These are phyloP conservation scores for Probaryconus sp. DNA, from an alignment of 1,140 invertebrate genomes.

Conservation along the genomic window DNA sequence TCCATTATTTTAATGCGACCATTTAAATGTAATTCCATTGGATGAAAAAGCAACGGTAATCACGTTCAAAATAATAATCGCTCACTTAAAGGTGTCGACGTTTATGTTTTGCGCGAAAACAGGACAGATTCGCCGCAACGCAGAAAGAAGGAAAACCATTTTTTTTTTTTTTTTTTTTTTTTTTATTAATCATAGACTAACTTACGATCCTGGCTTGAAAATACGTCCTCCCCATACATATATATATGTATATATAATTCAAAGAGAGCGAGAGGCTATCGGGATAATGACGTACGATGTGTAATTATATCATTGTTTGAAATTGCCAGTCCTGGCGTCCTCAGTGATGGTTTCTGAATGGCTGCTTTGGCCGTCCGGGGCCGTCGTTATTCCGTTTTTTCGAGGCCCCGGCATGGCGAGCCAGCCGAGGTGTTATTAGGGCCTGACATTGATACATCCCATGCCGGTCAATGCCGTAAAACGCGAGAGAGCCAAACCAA, in stretches of 20 bases:
- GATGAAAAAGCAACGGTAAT: slow-evolving; percentile 32
- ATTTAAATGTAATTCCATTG: slow-evolving; percentile 38
- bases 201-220: slow-evolving; percentile 33
- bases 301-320: slow-evolving; percentile 77
- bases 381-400: slow-evolving; percentile 58
- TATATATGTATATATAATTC: too few relatives aligned
- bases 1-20: slow-evolving; percentile 34
- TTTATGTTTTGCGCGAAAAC: slow-evolving; percentile 28
- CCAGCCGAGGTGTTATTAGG: slow-evolving; percentile 72
- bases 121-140: slow-evolving; percentile 6
- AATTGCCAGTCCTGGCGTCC: slow-evolving; percentile 66
- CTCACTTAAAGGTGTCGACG: slow-evolving; percentile 39
- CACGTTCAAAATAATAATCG: slow-evolving; percentile 34
- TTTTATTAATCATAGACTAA: neutral
- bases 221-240: slow-evolving; percentile 60
- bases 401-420: slow-evolving; percentile 44
- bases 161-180: slow-evolving; percentile 17
- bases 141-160: slow-evolving; percentile 14
- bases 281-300: slow-evolving; percentile 70
- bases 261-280: slow-evolving; percentile 69
- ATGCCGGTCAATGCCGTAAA: slow-evolving; percentile 38
- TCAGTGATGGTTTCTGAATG: slow-evolving; percentile 18
- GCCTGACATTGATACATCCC: slow-evolving; percentile 74
- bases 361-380: slow-evolving; percentile 13
- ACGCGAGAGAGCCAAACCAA: neutral